These are phyloP conservation scores for Gnathonemus longibarbis DNA, from an alignment of 2,113 vertebrate species.

Conservation along the genomic window DNA sequence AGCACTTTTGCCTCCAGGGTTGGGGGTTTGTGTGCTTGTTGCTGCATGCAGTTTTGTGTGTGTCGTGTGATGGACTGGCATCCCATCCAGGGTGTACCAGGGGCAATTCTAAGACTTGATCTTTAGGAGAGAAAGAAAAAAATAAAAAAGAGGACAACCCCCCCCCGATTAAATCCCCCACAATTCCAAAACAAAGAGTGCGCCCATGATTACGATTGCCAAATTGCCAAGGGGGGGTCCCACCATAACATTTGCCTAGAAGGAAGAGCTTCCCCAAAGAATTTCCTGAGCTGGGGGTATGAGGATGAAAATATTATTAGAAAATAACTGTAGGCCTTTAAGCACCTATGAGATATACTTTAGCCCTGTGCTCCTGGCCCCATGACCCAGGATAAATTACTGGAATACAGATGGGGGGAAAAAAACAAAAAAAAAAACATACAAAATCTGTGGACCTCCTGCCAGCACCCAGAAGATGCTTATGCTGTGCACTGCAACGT, in stretches of 20 bases:
- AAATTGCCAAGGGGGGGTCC: not conserved
- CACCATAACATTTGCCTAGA: not conserved
- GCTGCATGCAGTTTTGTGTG: not conserved
- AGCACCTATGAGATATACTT: not conserved
- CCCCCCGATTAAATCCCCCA: too few species aligned
- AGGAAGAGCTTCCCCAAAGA: not conserved
- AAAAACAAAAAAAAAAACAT: not conserved
- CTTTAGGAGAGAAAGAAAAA: not conserved
- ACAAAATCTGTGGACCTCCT: constrained; percentile 20
- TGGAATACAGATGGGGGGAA: not conserved
- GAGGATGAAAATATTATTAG: not conserved
- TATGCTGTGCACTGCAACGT: not conserved
- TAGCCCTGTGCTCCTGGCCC: not conserved
- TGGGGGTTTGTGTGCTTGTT: not conserved
- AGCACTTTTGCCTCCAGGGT: not conserved
- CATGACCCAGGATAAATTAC: not conserved
- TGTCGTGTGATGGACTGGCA: not conserved
- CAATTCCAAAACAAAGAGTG: not conserved
- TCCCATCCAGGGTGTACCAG: not conserved
- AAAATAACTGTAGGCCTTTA: not conserved
- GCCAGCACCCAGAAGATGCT: constrained; percentile 17
- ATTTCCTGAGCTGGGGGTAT: not conserved
- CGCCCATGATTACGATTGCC: not conserved
- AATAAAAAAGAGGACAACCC: not conserved
- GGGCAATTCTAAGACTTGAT: not conserved